Evolutionary conservation across 2,888 invertebrate genomes (phyloP).

Genomic region (Petrophora chlorosata): DNA sequence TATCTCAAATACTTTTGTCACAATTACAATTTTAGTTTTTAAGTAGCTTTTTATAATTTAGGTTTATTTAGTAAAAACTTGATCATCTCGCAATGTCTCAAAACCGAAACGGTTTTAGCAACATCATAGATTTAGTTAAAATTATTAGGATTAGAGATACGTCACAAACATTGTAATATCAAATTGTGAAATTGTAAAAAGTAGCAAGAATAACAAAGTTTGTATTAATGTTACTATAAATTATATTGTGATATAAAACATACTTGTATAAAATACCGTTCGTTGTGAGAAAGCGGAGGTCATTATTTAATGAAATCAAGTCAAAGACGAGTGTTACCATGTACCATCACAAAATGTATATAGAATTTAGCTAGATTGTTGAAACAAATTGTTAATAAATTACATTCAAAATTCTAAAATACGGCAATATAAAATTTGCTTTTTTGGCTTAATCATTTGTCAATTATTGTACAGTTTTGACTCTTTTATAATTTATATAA

Average conservation of each 20-base stretch:
- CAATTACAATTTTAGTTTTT: slow-evolving; percentile 20
- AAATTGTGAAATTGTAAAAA: slow-evolving; percentile 17
- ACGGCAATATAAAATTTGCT: slow-evolving; percentile 29
- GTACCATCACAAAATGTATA: slow-evolving; percentile 66
- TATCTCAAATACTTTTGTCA: slow-evolving; percentile 4
- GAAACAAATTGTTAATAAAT: slow-evolving; percentile 39
- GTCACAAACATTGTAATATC: slow-evolving; percentile 20
- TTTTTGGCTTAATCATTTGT: slow-evolving; percentile 43
- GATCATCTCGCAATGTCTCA: slow-evolving; percentile 10
- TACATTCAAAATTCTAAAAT: slow-evolving; percentile 26
- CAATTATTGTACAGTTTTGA: slow-evolving; percentile 41
- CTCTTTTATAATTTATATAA: slow-evolving; percentile 27
- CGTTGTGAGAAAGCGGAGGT: slow-evolving; percentile 9
- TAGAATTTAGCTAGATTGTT: slow-evolving; percentile 65
- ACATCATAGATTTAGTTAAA: slow-evolving; percentile 13
- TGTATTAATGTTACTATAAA: slow-evolving; percentile 22
- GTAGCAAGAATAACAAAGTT: slow-evolving; percentile 16
- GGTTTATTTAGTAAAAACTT: slow-evolving; percentile 16
- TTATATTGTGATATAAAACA: slow-evolving; percentile 31
- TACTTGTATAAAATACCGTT: slow-evolving; percentile 24
- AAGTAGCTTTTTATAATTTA: slow-evolving; percentile 29
- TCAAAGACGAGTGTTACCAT: slow-evolving; percentile 70
- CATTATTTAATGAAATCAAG: slow-evolving; percentile 27
- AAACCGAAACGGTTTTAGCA: slow-evolving; percentile 13
- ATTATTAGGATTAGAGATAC: slow-evolving; percentile 21